Conservation (phyloP, 2,113 vertebrate genomes). For the Saccopteryx bilineata region DNA sequence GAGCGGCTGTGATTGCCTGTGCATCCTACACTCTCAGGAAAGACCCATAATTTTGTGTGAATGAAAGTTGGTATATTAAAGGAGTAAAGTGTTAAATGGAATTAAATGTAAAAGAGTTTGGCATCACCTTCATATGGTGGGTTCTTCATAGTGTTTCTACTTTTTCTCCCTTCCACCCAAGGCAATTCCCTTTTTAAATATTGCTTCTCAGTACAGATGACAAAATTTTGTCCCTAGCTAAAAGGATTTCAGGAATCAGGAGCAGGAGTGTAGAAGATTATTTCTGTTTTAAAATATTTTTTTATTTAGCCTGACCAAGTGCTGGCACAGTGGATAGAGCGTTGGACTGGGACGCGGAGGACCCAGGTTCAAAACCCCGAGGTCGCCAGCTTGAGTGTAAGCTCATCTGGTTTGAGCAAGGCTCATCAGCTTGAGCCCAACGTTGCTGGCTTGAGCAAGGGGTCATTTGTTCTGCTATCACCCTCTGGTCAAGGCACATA, state of each 20-base stretch:
- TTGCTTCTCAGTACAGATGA: neutral
- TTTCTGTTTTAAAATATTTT: neutral
- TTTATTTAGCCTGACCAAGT: too few relatives aligned
- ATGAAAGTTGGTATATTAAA: neutral
- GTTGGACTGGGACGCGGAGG: too few relatives aligned
- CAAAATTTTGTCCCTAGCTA: neutral
- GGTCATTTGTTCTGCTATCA: too few relatives aligned
- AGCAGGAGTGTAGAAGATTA: neutral
- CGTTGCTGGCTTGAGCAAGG: too few relatives aligned
- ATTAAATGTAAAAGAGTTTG: neutral
- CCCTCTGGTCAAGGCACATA: too few relatives aligned
- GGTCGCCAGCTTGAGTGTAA: too few relatives aligned
- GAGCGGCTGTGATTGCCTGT: neutral
- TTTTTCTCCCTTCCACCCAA: neutral
- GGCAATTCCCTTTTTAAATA: neutral
- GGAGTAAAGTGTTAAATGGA: neutral
- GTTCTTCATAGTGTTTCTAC: neutral
- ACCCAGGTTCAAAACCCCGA: too few relatives aligned
- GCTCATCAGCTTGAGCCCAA: too few relatives aligned
- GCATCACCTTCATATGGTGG: too few relatives aligned
- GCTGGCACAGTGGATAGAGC: too few relatives aligned
- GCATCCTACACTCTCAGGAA: neutral
- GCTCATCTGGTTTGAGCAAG: too few relatives aligned
- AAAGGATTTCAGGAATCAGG: neutral
- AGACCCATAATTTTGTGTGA: neutral